Evolutionary conservation across 2,888 invertebrate genomes (phyloP).

Genomic region (Homarus gammarus): DNA sequence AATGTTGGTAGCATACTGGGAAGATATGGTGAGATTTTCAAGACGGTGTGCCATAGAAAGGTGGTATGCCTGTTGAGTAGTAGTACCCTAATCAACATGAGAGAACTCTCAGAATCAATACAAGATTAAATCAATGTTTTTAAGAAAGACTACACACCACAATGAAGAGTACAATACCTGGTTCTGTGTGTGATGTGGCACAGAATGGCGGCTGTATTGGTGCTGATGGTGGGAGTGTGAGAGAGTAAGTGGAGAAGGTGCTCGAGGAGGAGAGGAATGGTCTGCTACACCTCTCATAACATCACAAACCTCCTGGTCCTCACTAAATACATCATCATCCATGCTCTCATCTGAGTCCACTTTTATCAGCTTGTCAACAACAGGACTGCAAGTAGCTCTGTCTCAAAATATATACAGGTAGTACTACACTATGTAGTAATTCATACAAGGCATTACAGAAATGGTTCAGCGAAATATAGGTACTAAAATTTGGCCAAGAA

Average conservation of each 20-base stretch:
- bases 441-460: too few relatives aligned
- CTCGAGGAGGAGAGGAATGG: slow-evolving; percentile 13
- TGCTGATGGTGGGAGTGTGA: slow-evolving; percentile 18
- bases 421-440: too few relatives aligned
- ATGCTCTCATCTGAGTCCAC: slow-evolving; percentile 66
- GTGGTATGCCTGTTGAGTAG: too few relatives aligned
- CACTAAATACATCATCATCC: slow-evolving; percentile 69
- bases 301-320: slow-evolving; percentile 66
- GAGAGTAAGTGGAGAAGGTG: slow-evolving; percentile 32
- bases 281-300: slow-evolving; percentile 55
- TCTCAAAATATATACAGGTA: slow-evolving; percentile 29
- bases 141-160: background rate
- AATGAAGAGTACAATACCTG: background rate
- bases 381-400: slow-evolving; percentile 24
- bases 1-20: too few relatives aligned
- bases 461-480: too few relatives aligned
- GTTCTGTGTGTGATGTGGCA: background rate
- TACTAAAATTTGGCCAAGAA: too few relatives aligned
- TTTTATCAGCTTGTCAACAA: slow-evolving; percentile 46
- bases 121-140: too few relatives aligned
- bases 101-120: too few relatives aligned
- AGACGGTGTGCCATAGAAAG: too few relatives aligned
- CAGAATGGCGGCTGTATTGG: background rate
- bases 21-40: too few relatives aligned
- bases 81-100: too few relatives aligned